Evolutionary conservation across 1,140 invertebrate species (phyloP), one percentile per base, ranked within the genome.

Genomic region (Drosophila sturtevanti): DNA sequence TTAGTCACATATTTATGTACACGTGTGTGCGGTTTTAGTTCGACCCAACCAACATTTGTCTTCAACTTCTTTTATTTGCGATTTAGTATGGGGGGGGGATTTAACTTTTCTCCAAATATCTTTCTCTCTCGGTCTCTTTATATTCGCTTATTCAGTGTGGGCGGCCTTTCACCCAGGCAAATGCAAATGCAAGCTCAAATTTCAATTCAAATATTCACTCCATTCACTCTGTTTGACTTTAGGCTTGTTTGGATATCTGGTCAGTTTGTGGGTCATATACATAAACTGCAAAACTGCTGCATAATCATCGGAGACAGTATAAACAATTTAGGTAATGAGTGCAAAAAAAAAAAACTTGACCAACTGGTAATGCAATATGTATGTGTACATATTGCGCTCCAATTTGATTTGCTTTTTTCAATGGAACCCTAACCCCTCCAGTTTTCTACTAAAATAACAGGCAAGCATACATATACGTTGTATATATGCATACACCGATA

Each of bases 221-320:
- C 81, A 64, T 80, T 85, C 81, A 80, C 73, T 77, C 65, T 35
- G 38, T 37, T 34, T 21, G 34, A 11, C 27, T 22, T 52, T 14
- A 59, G 66, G 66, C 68, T 58, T 77, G 75, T 63, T 69, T 77
- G 63, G 21, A 21, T 68, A 41, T 58, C 66, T 63, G 82, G 80
- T 81, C 84, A 79, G 68, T 66, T 86, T 87, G 68, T 86, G 79
- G 82, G 82, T 87, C 82, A 89, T 72, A 81, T 63, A 76, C 81
- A 16, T n/a, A 48, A 64, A 65, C 52, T 21, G 61, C 67, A 64
- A 56, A 59, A 22, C 68, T 37, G 35, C 63, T 77, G 73, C 74
- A 74, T 54, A 73, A 75, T 85, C 81, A 79, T 72, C 51, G 18
- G 12, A 14, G 34, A 52, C 22, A 18, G 16, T 18, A 38, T 44